Percentiles rank a stretch among this genome's conserved stretches.
These are phyloP conservation scores for Megaceryle alcyon DNA, from an alignment of 2,797 vertebrate species.

Conservation along the genomic window DNA sequence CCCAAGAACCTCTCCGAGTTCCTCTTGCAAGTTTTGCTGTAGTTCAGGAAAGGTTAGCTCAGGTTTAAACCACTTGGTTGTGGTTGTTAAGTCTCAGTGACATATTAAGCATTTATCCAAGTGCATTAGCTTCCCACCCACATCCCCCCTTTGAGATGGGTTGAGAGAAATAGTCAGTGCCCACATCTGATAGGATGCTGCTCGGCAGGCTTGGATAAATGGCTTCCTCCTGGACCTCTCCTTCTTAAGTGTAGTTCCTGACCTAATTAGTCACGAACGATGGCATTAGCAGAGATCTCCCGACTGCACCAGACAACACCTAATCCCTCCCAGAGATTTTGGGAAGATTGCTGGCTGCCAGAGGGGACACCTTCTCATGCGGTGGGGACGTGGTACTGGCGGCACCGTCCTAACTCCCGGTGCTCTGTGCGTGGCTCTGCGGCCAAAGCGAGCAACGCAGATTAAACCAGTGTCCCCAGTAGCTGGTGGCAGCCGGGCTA, in stretches of 20 bases:
- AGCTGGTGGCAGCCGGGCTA: not conserved
- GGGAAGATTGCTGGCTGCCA: not conserved
- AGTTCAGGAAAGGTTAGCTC: not conserved
- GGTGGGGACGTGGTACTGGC: accelerated
- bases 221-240: constrained; percentile 1
- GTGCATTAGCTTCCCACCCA: constrained; percentile 39
- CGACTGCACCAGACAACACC: not conserved
- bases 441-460: not conserved
- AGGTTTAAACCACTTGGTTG: not conserved
- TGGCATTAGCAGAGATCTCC: accelerated
- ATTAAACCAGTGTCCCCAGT: not conserved
- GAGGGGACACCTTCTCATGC: accelerated
- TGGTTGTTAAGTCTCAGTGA: not conserved
- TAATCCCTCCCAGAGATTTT: accelerated
- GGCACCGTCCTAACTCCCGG: accelerated
- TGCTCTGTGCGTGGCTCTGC: accelerated
- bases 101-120: constrained; percentile 1
- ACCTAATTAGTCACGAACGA: not conserved
- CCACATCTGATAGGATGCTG: not conserved
- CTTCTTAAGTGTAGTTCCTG: not conserved
- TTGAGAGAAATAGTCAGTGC: not conserved
- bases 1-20: not conserved
- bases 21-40: accelerated
- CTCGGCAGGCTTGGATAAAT: not conserved
- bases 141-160: not conserved